Conservation (phyloP, 2,113 vertebrate species). For the Eptesicus fuscus region DNA sequence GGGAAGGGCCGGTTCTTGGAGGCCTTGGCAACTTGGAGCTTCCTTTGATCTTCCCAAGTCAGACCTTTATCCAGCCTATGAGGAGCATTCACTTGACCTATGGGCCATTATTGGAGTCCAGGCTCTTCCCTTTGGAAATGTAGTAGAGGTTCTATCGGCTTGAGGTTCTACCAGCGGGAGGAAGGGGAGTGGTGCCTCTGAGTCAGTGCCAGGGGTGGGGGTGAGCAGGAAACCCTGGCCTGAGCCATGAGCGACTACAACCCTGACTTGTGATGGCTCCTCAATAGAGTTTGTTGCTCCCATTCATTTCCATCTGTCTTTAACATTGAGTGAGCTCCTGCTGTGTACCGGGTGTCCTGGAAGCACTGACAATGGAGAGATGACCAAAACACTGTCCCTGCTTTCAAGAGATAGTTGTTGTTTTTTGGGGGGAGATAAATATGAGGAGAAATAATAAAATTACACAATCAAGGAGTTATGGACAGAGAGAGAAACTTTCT, state of each 20-base stretch:
- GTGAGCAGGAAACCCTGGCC: background rate
- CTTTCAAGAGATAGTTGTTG: background rate
- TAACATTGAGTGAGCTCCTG: background rate
- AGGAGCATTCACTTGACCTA: background rate
- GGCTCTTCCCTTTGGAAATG: background rate
- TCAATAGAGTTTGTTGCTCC: background rate
- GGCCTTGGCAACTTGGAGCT: background rate
- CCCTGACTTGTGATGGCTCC: background rate
- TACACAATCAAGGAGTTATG: background rate
- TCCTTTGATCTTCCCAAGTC: background rate
- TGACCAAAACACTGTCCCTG: background rate
- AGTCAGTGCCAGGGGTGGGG: background rate
- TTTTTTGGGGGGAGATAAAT: background rate
- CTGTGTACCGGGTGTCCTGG: background rate
- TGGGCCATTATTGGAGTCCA: background rate
- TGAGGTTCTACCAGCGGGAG: background rate
- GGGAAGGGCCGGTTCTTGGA: background rate
- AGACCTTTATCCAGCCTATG: background rate
- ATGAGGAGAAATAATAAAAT: background rate
- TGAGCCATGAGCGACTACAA: background rate
- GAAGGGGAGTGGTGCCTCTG: rapidly evolving
- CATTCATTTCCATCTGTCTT: background rate
- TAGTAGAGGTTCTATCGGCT: background rate
- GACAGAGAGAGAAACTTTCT: background rate
- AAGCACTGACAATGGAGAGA: background rate